Evolutionary conservation across 2,888 invertebrate species (phyloP).

Genomic region (Thecocarcelia acutangulata): DNA sequence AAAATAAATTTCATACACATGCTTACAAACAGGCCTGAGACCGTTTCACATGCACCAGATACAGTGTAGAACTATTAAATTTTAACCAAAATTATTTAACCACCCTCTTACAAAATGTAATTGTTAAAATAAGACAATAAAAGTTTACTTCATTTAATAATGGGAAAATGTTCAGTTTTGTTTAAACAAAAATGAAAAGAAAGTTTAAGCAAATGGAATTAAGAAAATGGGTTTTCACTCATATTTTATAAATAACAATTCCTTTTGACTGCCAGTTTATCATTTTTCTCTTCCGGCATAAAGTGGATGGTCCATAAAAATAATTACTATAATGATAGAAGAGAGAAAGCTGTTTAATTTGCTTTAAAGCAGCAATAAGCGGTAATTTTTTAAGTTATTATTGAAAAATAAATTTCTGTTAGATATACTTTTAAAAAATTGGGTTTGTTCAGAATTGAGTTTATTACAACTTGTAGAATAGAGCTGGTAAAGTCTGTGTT

Average conservation of each 20-base stretch:
- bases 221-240: slow-evolving; percentile 34
- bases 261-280: slow-evolving; percentile 14
- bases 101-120: slow-evolving; percentile 3
- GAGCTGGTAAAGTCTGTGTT: too few relatives aligned
- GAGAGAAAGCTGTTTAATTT: too few relatives aligned
- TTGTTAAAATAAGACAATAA: slow-evolving; percentile 29
- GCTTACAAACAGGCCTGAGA: too few relatives aligned
- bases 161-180: slow-evolving; percentile 30
- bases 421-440: too few relatives aligned
- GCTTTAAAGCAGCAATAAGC: too few relatives aligned
- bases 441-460: too few relatives aligned
- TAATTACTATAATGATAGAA: background rate
- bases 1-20: slow-evolving; percentile 24
- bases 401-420: too few relatives aligned
- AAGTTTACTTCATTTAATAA: slow-evolving; percentile 38
- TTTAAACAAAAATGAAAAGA: slow-evolving; percentile 29
- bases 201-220: slow-evolving; percentile 33
- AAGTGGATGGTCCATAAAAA: slow-evolving; percentile 18
- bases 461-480: too few relatives aligned
- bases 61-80: too few relatives aligned
- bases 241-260: slow-evolving; percentile 5
- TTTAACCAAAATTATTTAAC: background rate
- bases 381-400: too few relatives aligned
- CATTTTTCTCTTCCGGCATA: slow-evolving; percentile 2
- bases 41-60: too few relatives aligned